Evolutionary conservation across 2,888 invertebrate genomes (phyloP).

Genomic region (Bruchidius siliquastri): DNA sequence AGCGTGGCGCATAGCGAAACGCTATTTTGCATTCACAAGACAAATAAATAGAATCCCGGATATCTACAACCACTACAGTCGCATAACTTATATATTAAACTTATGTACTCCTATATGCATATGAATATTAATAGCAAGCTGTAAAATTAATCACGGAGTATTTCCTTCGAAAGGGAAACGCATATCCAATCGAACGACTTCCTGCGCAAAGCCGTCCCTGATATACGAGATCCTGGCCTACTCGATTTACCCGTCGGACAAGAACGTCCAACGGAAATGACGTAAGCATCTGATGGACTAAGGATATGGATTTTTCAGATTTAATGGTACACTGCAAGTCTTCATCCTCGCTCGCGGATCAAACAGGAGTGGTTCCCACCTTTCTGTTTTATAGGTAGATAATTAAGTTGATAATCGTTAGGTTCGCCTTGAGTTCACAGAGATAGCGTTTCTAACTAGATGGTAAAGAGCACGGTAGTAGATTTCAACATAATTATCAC

Average conservation of each 20-base stretch:
- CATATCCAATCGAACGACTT: no score
- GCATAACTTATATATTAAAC: background rate
- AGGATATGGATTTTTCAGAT: slow-evolving; percentile 27
- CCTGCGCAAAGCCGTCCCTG: background rate
- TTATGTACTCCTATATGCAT: no score
- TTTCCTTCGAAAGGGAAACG: no score
- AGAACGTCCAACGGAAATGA: slow-evolving; percentile 32
- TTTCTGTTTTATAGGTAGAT: background rate
- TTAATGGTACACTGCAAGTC: slow-evolving; percentile 4
- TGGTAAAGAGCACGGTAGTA: background rate
- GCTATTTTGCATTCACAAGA: background rate
- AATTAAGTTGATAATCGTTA: background rate
- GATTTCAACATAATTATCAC: no score
- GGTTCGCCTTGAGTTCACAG: background rate
- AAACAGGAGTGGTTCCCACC: no score
- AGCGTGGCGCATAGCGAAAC: no score
- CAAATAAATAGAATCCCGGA: background rate
- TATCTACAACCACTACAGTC: background rate
- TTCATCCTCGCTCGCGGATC: background rate
- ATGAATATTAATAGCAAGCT: no score
- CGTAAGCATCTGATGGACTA: slow-evolving; percentile 19
- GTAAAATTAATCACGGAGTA: no score
- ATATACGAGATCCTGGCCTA: slow-evolving; percentile 21
- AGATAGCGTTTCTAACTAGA: background rate
- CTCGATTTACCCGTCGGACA: slow-evolving; percentile 29